Percentiles rank a stretch among this genome's conserved stretches.
Conservation (phyloP, 2,888 invertebrate genomes). For the Cerceris rybyensis region DNA sequence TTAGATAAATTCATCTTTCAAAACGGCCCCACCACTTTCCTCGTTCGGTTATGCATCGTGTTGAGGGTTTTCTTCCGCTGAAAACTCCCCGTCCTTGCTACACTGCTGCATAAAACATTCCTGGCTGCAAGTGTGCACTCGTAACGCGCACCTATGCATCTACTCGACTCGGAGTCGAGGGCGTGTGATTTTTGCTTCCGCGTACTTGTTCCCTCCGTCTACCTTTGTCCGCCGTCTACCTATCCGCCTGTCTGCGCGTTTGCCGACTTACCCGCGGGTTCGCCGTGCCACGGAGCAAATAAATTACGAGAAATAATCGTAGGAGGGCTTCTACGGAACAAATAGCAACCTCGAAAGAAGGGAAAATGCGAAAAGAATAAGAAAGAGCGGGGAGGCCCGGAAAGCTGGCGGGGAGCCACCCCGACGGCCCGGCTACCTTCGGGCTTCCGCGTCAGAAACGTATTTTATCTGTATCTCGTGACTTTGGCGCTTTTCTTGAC, state of each 20-base stretch:
- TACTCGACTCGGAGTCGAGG: conserved; percentile 8
- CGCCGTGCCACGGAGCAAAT: background rate
- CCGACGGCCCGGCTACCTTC: too few species aligned
- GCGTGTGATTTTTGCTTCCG: conserved; percentile 5
- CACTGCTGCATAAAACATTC: conserved; percentile 46
- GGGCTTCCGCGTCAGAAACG: background rate
- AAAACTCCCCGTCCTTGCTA: conserved; percentile 15
- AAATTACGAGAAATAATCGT: conserved; percentile 9
- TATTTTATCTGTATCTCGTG: background rate
- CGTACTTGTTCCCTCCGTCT: background rate
- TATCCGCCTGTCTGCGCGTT: background rate
- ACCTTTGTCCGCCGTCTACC: background rate
- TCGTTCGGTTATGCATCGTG: conserved; percentile 15
- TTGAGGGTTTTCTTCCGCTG: conserved; percentile 16
- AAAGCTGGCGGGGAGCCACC: too few species aligned
- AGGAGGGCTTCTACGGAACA: background rate
- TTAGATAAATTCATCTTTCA: conserved; percentile 1
- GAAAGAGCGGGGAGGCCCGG: background rate
- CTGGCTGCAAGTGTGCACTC: conserved; percentile 16
- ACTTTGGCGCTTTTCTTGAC: conserved; percentile 32
- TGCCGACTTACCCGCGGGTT: background rate
- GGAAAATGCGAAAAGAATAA: background rate
- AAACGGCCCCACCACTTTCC: conserved; percentile 12
- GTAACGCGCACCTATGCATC: conserved; percentile 7
- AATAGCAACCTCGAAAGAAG: background rate